Evolutionary conservation across 1,140 invertebrate genomes (phyloP), one percentile per base, ranked within the genome.

Genomic region (Mercenaria mercenaria): DNA sequence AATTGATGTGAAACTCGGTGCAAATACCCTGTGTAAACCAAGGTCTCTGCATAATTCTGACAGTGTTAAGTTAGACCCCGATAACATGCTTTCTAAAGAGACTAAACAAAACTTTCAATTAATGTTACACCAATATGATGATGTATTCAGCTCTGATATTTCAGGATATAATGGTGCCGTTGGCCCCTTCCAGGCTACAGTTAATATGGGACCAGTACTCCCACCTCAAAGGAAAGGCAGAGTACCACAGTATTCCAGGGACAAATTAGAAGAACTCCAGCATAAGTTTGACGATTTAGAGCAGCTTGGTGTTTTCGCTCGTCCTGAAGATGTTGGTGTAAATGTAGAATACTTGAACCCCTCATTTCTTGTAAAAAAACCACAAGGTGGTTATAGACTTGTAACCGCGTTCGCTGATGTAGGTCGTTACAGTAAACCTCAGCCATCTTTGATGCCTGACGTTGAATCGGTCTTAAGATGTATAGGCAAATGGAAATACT

Each of bases 231-330:
- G 0, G 88, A 91, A 89, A 89, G 91, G 10, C n/a, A 23, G 85
- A 37, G 20, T 92, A 23, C 47, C 89, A 18, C 90, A 91, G 59
- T 91, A 91, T 52, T 81, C 88, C 29, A 67, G 37, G 39, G 61
- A 61, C 37, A 88, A 79, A 20, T 61, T 91, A 37, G 47, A 37
- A 3, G 85, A 88, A 47, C 69, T 88, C 15, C 90, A 91, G 41
- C 18, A 43, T 32, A 91, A 91, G n/a, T 88, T 88, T 59, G 76
- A 91, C 59, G 90, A 91, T 23, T 37, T 91, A 29, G 90, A 89
- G 34, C 6, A 59, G 37, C 20, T 34, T 23, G 90, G 90, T 23
- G 52, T 77, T 0, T 89, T 91, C 67, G 34, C 13, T 26, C 61
- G 81, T 20, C 90, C 90, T 13, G 86, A 84, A 79, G 52, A 89